Evolutionary conservation across 2,113 vertebrate species (phyloP).

Genomic region (Colistium nudipinnis): DNA sequence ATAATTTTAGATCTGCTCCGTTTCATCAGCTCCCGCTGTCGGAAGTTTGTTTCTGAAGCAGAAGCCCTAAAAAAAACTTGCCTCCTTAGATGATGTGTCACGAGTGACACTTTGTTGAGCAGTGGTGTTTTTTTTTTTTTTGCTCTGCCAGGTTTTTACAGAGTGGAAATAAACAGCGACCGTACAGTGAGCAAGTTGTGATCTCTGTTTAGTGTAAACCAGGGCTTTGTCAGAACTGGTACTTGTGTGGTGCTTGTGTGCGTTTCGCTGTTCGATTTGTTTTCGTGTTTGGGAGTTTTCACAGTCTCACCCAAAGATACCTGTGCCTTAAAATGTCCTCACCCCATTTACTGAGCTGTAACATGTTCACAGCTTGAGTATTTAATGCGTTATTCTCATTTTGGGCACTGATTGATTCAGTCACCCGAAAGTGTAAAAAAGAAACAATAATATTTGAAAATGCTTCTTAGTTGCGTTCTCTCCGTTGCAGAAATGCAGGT

Average conservation of each 20-base stretch:
- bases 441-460: not conserved
- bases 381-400: not conserved
- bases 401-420: not conserved
- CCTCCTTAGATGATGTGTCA: slow-evolving; percentile 75
- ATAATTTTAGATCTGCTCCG: slow-evolving; percentile 67
- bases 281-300: slow-evolving; percentile 20
- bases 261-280: slow-evolving; percentile 47
- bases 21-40: slow-evolving; percentile 76
- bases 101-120: slow-evolving; percentile 75
- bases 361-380: not conserved
- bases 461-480: not conserved
- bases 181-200: slow-evolving; percentile 56
- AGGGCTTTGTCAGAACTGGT: slow-evolving; percentile 61
- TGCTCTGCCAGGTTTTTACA: slow-evolving; percentile 65
- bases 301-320: slow-evolving; percentile 16
- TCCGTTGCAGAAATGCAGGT: not conserved
- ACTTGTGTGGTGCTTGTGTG: slow-evolving; percentile 41
- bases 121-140: slow-evolving; percentile 58
- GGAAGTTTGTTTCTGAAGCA: slow-evolving; percentile 77
- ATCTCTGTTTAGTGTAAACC: slow-evolving; percentile 64
- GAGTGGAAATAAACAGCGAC: slow-evolving; percentile 48
- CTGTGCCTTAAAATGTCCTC: not conserved
- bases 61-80: slow-evolving; percentile 66
- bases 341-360: slow-evolving; percentile 4
- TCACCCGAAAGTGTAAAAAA: too few species aligned